These are phyloP conservation scores for Brachynemurus nebulosus DNA, from an alignment of 2,888 invertebrate species.

Conservation along the genomic window DNA sequence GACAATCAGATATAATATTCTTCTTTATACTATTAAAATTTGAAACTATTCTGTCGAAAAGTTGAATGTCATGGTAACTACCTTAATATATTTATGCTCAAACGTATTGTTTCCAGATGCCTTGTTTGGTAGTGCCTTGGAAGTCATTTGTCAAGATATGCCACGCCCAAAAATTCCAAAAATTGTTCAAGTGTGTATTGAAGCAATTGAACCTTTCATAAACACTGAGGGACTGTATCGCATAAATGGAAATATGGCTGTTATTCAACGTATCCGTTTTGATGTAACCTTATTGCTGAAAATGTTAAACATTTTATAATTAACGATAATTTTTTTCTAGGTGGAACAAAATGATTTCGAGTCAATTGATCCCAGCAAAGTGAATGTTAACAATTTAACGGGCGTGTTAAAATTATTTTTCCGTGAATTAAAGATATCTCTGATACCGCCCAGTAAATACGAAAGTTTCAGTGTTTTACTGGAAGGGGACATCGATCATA, in stretches of 20 bases:
- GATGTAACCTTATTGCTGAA: constrained; percentile 41
- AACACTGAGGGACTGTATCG: constrained; percentile 57
- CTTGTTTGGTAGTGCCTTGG: constrained; percentile 5
- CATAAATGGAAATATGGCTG: constrained; percentile 82
- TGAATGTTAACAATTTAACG: constrained; percentile 84
- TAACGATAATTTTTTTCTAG: constrained; percentile 25
- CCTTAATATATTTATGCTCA: neutral
- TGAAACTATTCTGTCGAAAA: too few species aligned
- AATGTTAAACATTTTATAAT: neutral
- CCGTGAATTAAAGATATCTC: constrained; percentile 79
- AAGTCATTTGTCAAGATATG: neutral
- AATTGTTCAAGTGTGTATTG: constrained; percentile 7
- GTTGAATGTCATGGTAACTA: too few species aligned
- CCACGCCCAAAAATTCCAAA: constrained; percentile 5
- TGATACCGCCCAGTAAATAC: constrained; percentile 64
- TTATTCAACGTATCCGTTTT: constrained; percentile 75
- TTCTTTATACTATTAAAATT: too few species aligned
- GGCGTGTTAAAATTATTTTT: constrained; percentile 91
- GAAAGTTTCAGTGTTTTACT: constrained; percentile 42
- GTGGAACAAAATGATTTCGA: constrained; percentile 50
- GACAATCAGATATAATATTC: too few species aligned
- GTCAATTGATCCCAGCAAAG: constrained; percentile 47
- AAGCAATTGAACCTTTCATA: constrained; percentile 7
- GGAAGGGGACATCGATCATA: constrained; percentile 47
- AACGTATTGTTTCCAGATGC: constrained; percentile 1